Base-by-base conservation (phyloP, 2,113 vertebrate species). In the Eupsittula cactorum region DNA sequence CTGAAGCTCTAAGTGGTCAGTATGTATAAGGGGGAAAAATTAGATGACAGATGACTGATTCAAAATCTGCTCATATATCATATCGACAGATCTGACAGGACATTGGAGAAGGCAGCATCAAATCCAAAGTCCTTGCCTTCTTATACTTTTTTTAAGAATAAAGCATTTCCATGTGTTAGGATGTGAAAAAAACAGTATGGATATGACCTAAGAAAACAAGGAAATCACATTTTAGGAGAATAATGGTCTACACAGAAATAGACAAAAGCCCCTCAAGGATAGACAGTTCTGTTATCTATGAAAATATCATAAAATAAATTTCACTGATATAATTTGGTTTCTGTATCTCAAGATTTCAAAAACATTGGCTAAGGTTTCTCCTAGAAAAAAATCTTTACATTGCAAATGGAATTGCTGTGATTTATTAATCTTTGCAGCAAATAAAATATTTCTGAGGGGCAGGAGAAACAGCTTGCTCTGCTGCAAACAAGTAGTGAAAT, bases 1-100 rank as follows among this genome's bases (percentile, higher is more conserved):
- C 71, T 94, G 79, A 91, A 87, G 63, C 33, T 95, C 83, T 79
- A 89, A 86, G 62, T 64, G 83, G 88, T 84, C 91, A 87, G 35
- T 82, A 67, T 29, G 29, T 74, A 47, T 79, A 85, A 80, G 27
- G 23, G 10, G 53, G 18, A 37, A 82, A 86, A 94, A 82, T 46
- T 37, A 84, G 73, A 82, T 0, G 0, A 79, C 23, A 93, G 57
- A 91, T 41, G 63, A 87, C 19, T 60, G 44, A 62, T 83, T 79
- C 1, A 1, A 91, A 89, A 41, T 67, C 62, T 3, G 4, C 62
- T 89, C 20, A 9, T 70, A 21, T 71, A 68, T 86, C 13, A 50
- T 44, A 46, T 87, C 46, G 69, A 55, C 39, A 79, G 62, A 70
- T 92, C 35, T 82, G 81, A 79, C 33, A n/a, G 44, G 47, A 39